These are phyloP conservation scores for Stenolophus ochropezus DNA, from an alignment of 2,888 invertebrate genomes.

Conservation along the genomic window DNA sequence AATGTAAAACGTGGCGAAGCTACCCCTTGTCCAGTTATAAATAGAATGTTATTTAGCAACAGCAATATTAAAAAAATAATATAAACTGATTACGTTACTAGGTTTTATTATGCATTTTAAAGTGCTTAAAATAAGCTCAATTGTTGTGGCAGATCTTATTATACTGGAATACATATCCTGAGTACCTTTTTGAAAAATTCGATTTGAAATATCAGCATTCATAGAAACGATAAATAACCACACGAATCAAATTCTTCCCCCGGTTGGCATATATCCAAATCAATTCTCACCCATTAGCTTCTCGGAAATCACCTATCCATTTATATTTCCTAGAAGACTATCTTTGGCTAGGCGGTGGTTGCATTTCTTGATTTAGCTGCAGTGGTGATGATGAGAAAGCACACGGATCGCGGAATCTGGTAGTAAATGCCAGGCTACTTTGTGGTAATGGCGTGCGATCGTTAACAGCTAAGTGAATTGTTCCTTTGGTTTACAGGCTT, in stretches of 20 bases:
- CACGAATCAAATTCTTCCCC: neutral
- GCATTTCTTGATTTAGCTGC: neutral
- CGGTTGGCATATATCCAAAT: neutral
- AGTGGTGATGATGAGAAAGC: slow-evolving; percentile 6
- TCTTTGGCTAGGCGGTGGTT: neutral
- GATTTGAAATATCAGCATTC: neutral
- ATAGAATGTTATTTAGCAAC: too few relatives aligned
- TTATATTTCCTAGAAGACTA: neutral
- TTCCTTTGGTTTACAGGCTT: slow-evolving; percentile 36
- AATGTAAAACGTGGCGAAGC: too few relatives aligned
- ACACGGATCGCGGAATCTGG: slow-evolving; percentile 19
- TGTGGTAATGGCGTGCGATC: slow-evolving; percentile 47
- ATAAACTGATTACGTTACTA: too few relatives aligned
- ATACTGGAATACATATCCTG: too few relatives aligned
- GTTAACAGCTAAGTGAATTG: slow-evolving; percentile 55
- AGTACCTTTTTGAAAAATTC: neutral
- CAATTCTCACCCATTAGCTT: neutral
- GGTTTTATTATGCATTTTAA: too few relatives aligned
- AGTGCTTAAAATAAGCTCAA: too few relatives aligned
- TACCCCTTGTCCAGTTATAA: too few relatives aligned
- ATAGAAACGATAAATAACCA: neutral
- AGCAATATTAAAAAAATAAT: too few relatives aligned
- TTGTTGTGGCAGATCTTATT: too few relatives aligned
- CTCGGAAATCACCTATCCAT: neutral
- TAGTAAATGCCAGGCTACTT: slow-evolving; percentile 33